These are phyloP conservation scores for Hirtodrosophila confusa DNA, from an alignment of 2,888 invertebrate genomes.

Conservation along the genomic window DNA sequence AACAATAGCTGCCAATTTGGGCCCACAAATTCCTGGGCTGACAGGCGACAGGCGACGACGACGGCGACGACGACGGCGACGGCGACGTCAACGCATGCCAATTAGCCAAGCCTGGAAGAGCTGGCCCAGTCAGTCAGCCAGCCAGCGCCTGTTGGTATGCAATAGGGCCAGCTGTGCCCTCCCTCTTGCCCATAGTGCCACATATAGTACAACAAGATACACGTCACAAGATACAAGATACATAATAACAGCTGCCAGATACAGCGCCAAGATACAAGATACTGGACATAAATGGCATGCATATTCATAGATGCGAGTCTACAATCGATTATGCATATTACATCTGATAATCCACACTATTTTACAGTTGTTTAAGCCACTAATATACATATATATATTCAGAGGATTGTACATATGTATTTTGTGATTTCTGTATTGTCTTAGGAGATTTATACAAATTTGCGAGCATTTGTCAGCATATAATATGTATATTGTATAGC, in stretches of 20 bases:
- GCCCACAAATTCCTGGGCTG: conserved; percentile 72
- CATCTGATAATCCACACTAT: conserved; percentile 2
- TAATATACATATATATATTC: neutral
- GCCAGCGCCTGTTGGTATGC: conserved; percentile 51
- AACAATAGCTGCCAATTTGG: conserved; percentile 77
- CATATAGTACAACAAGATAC: neutral
- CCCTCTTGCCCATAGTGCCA: conserved; percentile 16
- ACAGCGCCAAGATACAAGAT: no score
- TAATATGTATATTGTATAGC: conserved; percentile 28
- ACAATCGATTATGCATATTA: neutral
- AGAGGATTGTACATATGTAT: neutral
- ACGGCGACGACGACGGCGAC: conserved; percentile 14
- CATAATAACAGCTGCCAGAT: neutral
- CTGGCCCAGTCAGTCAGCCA: conserved; percentile 18
- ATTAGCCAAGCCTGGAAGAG: conserved; percentile 54
- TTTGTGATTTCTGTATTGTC: neutral
- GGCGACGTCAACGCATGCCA: conserved; percentile 61
- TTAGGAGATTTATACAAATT: neutral
- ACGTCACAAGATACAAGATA: neutral
- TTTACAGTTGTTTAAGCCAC: conserved; percentile 19
- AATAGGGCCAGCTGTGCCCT: conserved; percentile 18
- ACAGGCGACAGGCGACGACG: conserved; percentile 66
- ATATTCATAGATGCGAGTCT: neutral
- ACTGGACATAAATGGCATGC: conserved; percentile 3
- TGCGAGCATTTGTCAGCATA: no score